phyloP scores from a whole-genome alignment of 2,113 vertebrate genomes.

The western clawed frog (Xenopus tropicalis) region UCB_Xtro_10.0 CM004447.2:89498501-89499000 shows the following conservation, averaged over 20 bases:
- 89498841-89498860: neutral
- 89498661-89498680: neutral
- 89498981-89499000: too few relatives aligned
- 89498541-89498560: neutral
- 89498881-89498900: too few relatives aligned
- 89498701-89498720: constrained; percentile 52
- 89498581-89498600: constrained; percentile 2
- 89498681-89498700: constrained; percentile 54
- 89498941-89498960: too few relatives aligned
- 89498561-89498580: neutral
- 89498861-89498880: too few relatives aligned
- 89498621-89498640: neutral
- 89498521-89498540: neutral
- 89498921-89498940: too few relatives aligned
- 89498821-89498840: neutral
- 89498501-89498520: constrained; percentile 4
- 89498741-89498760: constrained; percentile 63
- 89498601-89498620: neutral
- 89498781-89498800: constrained; percentile 51
- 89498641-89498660: neutral
- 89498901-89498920: too few relatives aligned
- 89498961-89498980: too few relatives aligned
- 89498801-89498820: neutral
- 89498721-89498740: constrained; percentile 63
- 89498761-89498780: constrained; percentile 75